A percentile compares a stretch with the other conserved stretches of the same genome.
Evolutionary conservation across 2,888 invertebrate genomes (phyloP).

Genomic region (Cremastobaeus sp.): DNA sequence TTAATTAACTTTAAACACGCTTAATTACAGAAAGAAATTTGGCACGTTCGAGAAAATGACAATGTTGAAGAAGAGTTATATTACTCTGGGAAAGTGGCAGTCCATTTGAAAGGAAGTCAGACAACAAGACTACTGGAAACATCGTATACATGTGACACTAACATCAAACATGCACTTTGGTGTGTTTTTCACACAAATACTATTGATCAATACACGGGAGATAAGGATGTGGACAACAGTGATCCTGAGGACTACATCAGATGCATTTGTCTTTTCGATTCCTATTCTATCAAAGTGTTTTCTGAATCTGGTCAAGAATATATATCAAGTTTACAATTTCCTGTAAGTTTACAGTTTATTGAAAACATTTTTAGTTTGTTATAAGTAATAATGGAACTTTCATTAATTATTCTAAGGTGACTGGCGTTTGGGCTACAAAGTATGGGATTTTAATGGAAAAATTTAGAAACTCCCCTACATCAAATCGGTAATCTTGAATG

Average conservation of each 20-base stretch:
- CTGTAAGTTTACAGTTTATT: slow-evolving; percentile 73
- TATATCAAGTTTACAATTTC: slow-evolving; percentile 86
- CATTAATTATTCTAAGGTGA: slow-evolving; percentile 80
- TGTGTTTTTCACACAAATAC: slow-evolving; percentile 81
- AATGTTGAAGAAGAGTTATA: slow-evolving; percentile 87
- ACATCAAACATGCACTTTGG: slow-evolving; percentile 89
- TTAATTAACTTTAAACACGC: neutral
- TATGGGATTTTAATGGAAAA: slow-evolving; percentile 92
- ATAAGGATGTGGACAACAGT: slow-evolving; percentile 79
- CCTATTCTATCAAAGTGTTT: slow-evolving; percentile 87
- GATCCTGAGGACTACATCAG: slow-evolving; percentile 81
- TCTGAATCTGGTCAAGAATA: slow-evolving; percentile 90
- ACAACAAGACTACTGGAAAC: slow-evolving; percentile 70
- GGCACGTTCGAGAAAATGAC: slow-evolving; percentile 80
- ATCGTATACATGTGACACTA: slow-evolving; percentile 90
- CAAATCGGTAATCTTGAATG: too few species aligned
- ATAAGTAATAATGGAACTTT: neutral
- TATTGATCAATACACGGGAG: slow-evolving; percentile 79
- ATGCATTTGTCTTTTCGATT: slow-evolving; percentile 87
- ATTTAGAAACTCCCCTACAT: slow-evolving; percentile 66
- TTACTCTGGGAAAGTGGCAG: slow-evolving; percentile 89
- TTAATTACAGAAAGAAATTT: slow-evolving; percentile 74
- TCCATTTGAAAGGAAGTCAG: slow-evolving; percentile 78
- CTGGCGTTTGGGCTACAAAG: slow-evolving; percentile 90
- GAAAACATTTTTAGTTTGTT: neutral